Conservation (phyloP, 2,797 vertebrate genomes). For the Mormyrops attenuatus region DNA sequence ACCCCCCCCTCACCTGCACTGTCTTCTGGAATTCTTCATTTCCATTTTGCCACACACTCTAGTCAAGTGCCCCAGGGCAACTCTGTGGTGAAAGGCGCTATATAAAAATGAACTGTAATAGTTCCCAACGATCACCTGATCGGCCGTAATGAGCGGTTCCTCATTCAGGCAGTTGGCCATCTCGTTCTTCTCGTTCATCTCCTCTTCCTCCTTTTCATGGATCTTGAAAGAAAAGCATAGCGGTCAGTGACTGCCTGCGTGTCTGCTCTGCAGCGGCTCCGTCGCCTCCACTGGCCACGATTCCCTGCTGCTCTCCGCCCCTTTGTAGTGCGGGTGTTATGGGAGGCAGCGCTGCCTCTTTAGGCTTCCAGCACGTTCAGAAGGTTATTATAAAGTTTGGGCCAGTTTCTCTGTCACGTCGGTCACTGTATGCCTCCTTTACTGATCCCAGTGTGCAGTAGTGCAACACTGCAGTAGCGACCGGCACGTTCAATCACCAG, state of each 20-base stretch:
- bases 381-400: background rate
- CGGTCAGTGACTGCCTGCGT: background rate
- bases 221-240: conserved; percentile 55
- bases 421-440: background rate
- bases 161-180: conserved; percentile 77
- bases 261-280: background rate
- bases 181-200: conserved; percentile 89
- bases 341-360: background rate
- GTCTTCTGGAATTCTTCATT: background rate
- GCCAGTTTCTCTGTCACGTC: background rate
- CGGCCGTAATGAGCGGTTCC: conserved; percentile 83
- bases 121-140: conserved; percentile 66
- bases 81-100: background rate
- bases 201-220: conserved; percentile 85
- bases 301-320: background rate
- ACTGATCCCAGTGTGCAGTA: background rate
- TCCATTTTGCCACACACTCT: background rate
- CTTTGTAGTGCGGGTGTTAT: background rate
- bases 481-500: background rate
- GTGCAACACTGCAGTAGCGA: background rate
- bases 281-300: background rate
- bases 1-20: background rate
- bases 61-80: background rate
- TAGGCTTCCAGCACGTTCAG: background rate
- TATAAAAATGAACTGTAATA: background rate